These are phyloP conservation scores for Phymatocera aterrima DNA, from an alignment of 2,888 invertebrate species.

Conservation along the genomic window DNA sequence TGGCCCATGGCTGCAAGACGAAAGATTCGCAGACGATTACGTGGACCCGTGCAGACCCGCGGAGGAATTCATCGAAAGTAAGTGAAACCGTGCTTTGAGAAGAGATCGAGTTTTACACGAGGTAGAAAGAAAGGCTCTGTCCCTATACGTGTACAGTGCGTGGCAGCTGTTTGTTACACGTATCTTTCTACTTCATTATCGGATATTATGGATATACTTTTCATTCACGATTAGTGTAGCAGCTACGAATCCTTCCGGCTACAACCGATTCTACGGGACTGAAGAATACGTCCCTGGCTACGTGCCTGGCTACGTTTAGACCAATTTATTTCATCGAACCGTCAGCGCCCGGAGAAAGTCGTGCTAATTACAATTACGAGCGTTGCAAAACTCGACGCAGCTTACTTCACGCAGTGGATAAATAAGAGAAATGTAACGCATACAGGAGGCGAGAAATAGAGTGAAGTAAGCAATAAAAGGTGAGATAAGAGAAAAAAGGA, in stretches of 20 bases:
- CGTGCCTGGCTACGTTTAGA: conserved; percentile 12
- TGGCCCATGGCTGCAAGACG: conserved; percentile 1
- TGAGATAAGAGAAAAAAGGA: neutral
- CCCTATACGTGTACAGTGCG: neutral
- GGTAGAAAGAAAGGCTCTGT: neutral
- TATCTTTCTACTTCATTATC: neutral
- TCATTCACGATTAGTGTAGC: neutral
- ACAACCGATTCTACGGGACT: neutral
- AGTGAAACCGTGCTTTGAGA: conserved; percentile 34
- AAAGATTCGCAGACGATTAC: conserved; percentile 8
- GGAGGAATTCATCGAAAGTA: conserved; percentile 44
- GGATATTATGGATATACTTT: neutral
- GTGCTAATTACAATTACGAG: conserved; percentile 46
- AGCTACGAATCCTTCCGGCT: neutral
- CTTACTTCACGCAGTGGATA: conserved; percentile 27
- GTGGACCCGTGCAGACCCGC: conserved; percentile 7
- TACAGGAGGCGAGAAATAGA: neutral
- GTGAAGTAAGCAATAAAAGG: neutral
- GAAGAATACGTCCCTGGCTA: neutral
- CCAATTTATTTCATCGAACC: conserved; percentile 39
- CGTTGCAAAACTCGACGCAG: conserved; percentile 44
- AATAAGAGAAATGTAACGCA: conserved; percentile 13
- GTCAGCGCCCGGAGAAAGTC: conserved; percentile 44
- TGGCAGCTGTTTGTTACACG: neutral
- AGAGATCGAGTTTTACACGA: conserved; percentile 32